phyloP scores from a whole-genome alignment of 2,797 vertebrate genomes.

The Ambastaia sidthimunki region DNA sequence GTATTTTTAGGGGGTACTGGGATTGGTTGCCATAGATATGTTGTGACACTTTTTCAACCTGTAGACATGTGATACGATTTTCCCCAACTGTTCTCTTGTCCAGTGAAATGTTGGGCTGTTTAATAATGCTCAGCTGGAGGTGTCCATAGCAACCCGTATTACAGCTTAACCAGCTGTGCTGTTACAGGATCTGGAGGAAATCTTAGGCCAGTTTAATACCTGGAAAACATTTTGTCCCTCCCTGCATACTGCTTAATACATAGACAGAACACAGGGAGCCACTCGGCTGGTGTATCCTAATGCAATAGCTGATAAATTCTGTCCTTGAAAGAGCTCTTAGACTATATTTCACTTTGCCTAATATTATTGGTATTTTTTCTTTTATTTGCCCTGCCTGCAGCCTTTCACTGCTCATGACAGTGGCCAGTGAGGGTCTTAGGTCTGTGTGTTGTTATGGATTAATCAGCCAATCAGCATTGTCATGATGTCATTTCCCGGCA shows the following conservation, averaged over 20 bases:
- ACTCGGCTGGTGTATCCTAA: conserved; percentile 35
- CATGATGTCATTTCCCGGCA: neutral
- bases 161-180: conserved; percentile 33
- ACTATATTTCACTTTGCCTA: conserved; percentile 28
- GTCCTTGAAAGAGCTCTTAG: conserved; percentile 26
- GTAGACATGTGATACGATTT: conserved; percentile 53
- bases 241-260: conserved; percentile 33
- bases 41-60: conserved; percentile 55
- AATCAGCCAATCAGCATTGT: neutral
- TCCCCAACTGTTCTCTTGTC: conserved; percentile 38
- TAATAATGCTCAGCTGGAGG: conserved; percentile 53
- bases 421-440: neutral
- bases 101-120: conserved; percentile 52
- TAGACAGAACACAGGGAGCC: neutral
- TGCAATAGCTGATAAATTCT: conserved; percentile 22
- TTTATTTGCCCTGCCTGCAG: neutral
- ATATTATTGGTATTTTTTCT: neutral
- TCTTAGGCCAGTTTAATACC: conserved; percentile 55
- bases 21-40: conserved; percentile 46
- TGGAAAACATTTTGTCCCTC: conserved; percentile 45
- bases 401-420: neutral
- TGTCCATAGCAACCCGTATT: conserved; percentile 24
- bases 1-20: conserved; percentile 17
- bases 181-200: conserved; percentile 21
- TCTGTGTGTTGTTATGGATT: neutral